These are phyloP conservation scores for Cynaeus angustus DNA, from an alignment of 2,888 invertebrate species.

Conservation along the genomic window DNA sequence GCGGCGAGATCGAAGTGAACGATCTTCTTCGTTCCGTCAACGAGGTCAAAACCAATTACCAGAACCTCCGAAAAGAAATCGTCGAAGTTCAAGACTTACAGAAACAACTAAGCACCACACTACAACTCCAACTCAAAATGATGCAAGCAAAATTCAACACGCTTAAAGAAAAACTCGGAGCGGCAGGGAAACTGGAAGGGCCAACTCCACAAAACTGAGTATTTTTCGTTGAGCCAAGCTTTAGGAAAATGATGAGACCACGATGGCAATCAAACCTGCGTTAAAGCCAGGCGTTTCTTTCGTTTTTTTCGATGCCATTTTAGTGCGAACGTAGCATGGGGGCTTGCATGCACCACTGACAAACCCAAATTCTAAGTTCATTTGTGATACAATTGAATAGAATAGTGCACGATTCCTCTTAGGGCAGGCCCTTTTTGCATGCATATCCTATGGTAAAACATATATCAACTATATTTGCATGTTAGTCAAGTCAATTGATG, in stretches of 20 bases:
- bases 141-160: conserved; percentile 85
- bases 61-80: conserved; percentile 84
- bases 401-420: conserved; percentile 29
- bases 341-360: conserved; percentile 38
- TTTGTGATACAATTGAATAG: conserved; percentile 48
- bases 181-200: conserved; percentile 42
- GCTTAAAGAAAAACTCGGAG: conserved; percentile 80
- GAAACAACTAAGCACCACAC: conserved; percentile 83
- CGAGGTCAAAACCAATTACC: conserved; percentile 86
- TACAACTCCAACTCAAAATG: conserved; percentile 81
- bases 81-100: conserved; percentile 87
- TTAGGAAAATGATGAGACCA: conserved; percentile 15
- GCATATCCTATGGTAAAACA: conserved; percentile 56
- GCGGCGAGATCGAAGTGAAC: conserved; percentile 80
- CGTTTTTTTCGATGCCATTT: conserved; percentile 11
- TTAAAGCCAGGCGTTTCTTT: conserved; percentile 37
- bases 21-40: conserved; percentile 84
- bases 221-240: conserved; percentile 28
- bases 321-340: conserved; percentile 15
- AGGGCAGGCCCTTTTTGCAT: conserved; percentile 47
- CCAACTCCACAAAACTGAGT: conserved; percentile 39
- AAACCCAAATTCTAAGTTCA: conserved; percentile 43
- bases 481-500: conserved; percentile 56
- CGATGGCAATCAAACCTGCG: conserved; percentile 40
- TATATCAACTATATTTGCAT: conserved; percentile 55